Evolutionary conservation across 2,113 vertebrate species (phyloP).

Genomic region (Cygnus buccinator): DNA sequence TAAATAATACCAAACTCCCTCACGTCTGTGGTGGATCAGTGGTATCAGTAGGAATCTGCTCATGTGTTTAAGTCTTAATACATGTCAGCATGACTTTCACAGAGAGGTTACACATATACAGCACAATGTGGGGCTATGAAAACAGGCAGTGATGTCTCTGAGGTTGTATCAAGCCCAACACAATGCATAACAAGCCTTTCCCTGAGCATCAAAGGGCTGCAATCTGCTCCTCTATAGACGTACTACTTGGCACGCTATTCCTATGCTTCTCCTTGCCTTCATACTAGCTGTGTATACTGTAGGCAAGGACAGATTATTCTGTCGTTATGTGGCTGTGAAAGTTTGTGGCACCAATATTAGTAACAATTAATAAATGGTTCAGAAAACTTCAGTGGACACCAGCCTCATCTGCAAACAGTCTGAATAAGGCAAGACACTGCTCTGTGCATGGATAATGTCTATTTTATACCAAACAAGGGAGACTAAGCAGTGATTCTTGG

Average conservation of each 20-base stretch:
- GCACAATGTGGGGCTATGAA: not conserved
- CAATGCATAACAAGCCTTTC: not conserved
- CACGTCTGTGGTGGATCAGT: not conserved
- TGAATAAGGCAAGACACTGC: not conserved
- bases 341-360: not conserved
- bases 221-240: not conserved
- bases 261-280: not conserved
- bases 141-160: not conserved
- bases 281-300: not conserved
- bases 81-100: too few species aligned
- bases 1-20: not conserved
- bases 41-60: not conserved
- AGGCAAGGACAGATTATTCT: not conserved
- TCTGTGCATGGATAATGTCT: not conserved
- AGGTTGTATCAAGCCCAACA: not conserved
- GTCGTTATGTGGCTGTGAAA: fast-evolving
- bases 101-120: fast-evolving
- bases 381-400: not conserved
- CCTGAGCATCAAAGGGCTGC: not conserved
- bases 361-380: not conserved
- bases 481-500: not conserved
- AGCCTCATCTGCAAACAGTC: not conserved
- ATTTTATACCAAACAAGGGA: not conserved
- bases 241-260: too few species aligned
- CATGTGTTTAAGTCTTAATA: not conserved